A percentile compares a stretch with the other conserved stretches of the same genome.
These are phyloP conservation scores for Martes martes DNA, from an alignment of 2,113 vertebrate species.

Conservation along the genomic window DNA sequence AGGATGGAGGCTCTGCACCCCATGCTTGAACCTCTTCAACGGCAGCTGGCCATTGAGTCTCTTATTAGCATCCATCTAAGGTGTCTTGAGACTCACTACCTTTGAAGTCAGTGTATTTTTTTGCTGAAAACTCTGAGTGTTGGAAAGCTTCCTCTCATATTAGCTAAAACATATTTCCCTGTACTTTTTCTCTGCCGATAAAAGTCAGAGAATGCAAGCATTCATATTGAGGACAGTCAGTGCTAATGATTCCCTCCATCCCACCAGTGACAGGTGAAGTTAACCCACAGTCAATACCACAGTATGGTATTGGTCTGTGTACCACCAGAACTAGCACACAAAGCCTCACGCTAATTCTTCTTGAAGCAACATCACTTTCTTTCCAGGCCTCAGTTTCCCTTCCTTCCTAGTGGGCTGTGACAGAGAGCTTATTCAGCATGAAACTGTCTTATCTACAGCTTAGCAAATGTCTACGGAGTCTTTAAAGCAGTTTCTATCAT, in stretches of 20 bases:
- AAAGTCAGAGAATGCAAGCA: not conserved
- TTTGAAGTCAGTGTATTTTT: not conserved
- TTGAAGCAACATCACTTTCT: fast-evolving
- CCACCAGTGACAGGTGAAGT: fast-evolving
- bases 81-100: not conserved
- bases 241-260: not conserved
- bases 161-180: not conserved
- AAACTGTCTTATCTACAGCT: conserved; percentile 27
- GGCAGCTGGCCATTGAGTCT: not conserved
- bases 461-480: conserved; percentile 51
- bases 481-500: conserved; percentile 59
- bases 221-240: fast-evolving
- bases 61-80: not conserved
- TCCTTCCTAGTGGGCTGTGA: not conserved
- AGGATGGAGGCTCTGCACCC: fast-evolving
- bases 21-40: fast-evolving
- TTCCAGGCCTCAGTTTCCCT: not conserved
- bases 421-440: not conserved
- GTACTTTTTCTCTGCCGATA: not conserved
- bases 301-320: fast-evolving
- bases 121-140: not conserved
- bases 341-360: not conserved
- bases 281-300: fast-evolving
- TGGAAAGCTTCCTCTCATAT: not conserved
- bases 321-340: fast-evolving